These are phyloP conservation scores for Myotis lucifugus DNA, from an alignment of 2,113 vertebrate species.

Conservation along the genomic window DNA sequence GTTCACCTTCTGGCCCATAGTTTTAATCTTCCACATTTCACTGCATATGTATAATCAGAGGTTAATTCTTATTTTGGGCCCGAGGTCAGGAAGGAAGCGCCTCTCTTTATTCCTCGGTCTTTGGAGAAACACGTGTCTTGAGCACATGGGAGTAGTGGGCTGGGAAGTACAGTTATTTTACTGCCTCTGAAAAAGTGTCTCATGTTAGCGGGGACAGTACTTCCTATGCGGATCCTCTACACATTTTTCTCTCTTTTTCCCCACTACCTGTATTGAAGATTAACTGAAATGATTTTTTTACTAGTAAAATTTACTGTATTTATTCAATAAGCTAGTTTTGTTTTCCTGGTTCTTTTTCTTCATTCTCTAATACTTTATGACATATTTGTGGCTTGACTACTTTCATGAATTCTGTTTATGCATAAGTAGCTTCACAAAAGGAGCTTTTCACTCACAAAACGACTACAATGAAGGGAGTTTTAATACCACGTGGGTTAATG, in stretches of 20 bases:
- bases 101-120: not conserved
- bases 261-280: not conserved
- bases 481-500: not conserved
- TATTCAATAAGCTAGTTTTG: not conserved
- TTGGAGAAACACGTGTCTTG: not conserved
- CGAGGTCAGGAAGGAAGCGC: not conserved
- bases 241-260: not conserved
- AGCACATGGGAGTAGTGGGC: fast-evolving
- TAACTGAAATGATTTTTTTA: not conserved
- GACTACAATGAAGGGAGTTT: not conserved
- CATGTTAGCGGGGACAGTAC: not conserved
- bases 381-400: not conserved
- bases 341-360: not conserved
- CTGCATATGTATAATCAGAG: not conserved
- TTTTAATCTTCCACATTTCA: not conserved
- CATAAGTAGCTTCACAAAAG: not conserved
- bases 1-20: not conserved
- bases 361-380: not conserved
- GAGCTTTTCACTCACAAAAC: not conserved
- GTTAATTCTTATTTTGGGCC: not conserved
- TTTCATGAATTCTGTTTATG: not conserved
- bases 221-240: not conserved
- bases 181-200: not conserved
- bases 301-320: not conserved
- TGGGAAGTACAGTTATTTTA: not conserved